Base-by-base conservation (phyloP, 2,113 vertebrate species). In the Sylvia atricapilla region DNA sequence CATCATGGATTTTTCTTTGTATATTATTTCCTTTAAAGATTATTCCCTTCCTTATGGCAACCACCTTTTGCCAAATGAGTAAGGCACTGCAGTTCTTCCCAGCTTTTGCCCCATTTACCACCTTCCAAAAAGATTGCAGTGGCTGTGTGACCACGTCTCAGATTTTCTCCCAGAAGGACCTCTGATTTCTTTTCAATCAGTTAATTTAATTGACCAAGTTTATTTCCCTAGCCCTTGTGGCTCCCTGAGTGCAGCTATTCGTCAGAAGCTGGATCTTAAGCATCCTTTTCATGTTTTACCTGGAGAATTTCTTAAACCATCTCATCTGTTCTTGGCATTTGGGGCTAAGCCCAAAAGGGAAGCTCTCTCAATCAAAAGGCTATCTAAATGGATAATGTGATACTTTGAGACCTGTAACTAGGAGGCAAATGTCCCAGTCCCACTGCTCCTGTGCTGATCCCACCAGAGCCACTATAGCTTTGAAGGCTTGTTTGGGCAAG, bases 201-300 rank as follows among this genome's bases (percentile, higher is more conserved):
- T 94, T 95, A 66, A 94, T 96, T 95, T 97, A 97, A 97, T 96
- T 94, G 93, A 80, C 96, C 94, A 47, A 94, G 93, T 96, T 97
- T 97, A 96, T 94, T 96, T 97, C 82, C 89, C 89, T 88, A 76
- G 93, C 79, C 90, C 85, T 91, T 83, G 84, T 82, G 94, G 62
- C 89, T 96, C 91, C 68, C 89, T 44, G 87, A 91, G 84, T 90
- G 75, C 82, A 91, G 87, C 87, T 82, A 76, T 90, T 96, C 6
- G 50, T 96, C 95, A 96, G 94, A 96, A 93, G 93, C 92, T 95
- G 87, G 92, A 95, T 93, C 87, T 84, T 95, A 92, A 92, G 95
- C 87, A 95, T 92, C 84, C 84, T 96, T 97, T 95, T 96, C 95
- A 94, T 96, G 89, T 95, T 95, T 89, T 91, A 97, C 93, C 93